Conservation (phyloP, 2,888 invertebrate species). For the Troides helena region DNA sequence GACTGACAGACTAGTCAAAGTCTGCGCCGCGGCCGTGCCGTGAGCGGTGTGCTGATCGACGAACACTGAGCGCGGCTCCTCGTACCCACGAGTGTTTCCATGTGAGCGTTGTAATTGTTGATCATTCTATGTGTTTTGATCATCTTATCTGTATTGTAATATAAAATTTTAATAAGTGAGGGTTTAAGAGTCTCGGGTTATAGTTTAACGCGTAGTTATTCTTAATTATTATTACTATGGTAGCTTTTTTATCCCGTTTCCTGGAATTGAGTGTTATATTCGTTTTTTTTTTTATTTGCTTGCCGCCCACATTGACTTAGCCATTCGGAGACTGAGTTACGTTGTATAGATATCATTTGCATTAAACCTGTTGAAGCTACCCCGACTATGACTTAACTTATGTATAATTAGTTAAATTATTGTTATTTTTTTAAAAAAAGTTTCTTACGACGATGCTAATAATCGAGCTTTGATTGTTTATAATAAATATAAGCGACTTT, state of each 20-base stretch:
- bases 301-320: constrained; percentile 65
- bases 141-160: constrained; percentile 64
- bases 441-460: constrained; percentile 19
- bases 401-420: constrained; percentile 19
- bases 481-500: constrained; percentile 21
- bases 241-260: constrained; percentile 15
- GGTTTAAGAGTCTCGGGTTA: constrained; percentile 47
- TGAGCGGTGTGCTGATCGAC: constrained; percentile 32
- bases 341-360: neutral
- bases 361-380: constrained; percentile 2
- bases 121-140: constrained; percentile 39
- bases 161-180: constrained; percentile 67
- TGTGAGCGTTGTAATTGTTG: constrained; percentile 67
- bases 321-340: constrained; percentile 38
- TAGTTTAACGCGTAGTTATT: constrained; percentile 22
- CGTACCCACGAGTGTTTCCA: constrained; percentile 51
- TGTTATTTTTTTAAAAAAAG: constrained; percentile 10
- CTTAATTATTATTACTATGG: constrained; percentile 1
- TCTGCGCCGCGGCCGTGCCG: constrained; percentile 57
- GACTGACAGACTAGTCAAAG: constrained; percentile 49
- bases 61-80: constrained; percentile 45
- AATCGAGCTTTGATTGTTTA: constrained; percentile 31
- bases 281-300: constrained; percentile 53
- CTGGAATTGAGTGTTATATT: constrained; percentile 35
- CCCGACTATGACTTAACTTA: constrained; percentile 4